Conservation (phyloP, 2,113 vertebrate species). For the Vombatus ursinus region DNA sequence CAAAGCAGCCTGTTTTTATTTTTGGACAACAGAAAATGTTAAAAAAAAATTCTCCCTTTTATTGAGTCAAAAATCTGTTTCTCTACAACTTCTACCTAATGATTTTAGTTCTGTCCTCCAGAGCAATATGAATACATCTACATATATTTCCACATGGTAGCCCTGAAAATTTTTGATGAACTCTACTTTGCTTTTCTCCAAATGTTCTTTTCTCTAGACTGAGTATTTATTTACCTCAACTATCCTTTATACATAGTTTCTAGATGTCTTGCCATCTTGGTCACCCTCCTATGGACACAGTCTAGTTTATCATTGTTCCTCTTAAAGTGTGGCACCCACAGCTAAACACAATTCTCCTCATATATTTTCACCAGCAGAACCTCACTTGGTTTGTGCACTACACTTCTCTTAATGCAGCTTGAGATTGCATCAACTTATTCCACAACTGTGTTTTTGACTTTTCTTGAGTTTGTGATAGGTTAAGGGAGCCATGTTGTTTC, state of each 20-base stretch:
- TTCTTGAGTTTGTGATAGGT: too few relatives aligned
- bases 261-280: neutral
- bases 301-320: neutral
- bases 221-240: neutral
- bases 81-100: neutral
- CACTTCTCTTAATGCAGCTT: too few relatives aligned
- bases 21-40: neutral
- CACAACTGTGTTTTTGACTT: too few relatives aligned
- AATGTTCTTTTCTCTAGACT: neutral
- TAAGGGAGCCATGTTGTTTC: too few relatives aligned
- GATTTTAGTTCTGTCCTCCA: neutral
- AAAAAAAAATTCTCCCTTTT: neutral
- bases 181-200: neutral
- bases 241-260: neutral
- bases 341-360: neutral
- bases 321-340: neutral
- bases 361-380: too few relatives aligned
- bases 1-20: neutral
- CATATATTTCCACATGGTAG: neutral
- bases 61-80: neutral
- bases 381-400: too few relatives aligned
- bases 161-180: neutral
- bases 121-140: neutral
- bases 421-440: too few relatives aligned
- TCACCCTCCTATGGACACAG: neutral